phyloP scores from a whole-genome alignment of 2,113 vertebrate genomes.

The Thryonomys swinderianus region DNA sequence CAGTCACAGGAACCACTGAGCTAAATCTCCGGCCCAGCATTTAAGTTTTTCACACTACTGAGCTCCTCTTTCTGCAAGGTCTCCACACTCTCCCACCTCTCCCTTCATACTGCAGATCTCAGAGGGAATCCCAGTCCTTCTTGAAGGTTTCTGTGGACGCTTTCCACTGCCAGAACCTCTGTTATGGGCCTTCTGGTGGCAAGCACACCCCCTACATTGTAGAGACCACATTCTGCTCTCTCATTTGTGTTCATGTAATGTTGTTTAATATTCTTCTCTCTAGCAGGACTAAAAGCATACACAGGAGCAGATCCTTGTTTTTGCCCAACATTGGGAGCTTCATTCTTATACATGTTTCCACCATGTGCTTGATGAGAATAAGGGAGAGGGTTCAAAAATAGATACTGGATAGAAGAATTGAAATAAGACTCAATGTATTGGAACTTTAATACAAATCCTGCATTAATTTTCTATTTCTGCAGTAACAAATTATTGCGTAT shows the following conservation, averaged over 20 bases:
- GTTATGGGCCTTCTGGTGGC: background rate
- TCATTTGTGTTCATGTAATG: background rate
- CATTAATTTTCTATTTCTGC: background rate
- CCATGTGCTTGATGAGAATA: background rate
- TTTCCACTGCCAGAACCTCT: background rate
- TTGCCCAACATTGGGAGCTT: background rate
- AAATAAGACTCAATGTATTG: background rate
- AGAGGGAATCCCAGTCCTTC: background rate
- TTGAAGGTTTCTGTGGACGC: background rate
- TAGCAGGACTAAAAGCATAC: background rate
- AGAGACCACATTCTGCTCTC: background rate
- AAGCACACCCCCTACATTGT: background rate
- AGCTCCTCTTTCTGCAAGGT: background rate
- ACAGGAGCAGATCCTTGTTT: background rate
- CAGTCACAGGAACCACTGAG: no score
- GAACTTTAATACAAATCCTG: background rate
- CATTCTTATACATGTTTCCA: background rate
- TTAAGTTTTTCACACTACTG: accelerated
- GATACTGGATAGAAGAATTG: background rate
- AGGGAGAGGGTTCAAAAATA: background rate
- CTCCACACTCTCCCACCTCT: background rate
- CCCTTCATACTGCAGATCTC: background rate
- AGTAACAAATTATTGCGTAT: background rate
- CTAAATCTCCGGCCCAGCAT: no score
- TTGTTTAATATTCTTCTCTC: background rate